phyloP scores from a whole-genome alignment of 2,113 vertebrate genomes.

The Microtus oregoni region DNA sequence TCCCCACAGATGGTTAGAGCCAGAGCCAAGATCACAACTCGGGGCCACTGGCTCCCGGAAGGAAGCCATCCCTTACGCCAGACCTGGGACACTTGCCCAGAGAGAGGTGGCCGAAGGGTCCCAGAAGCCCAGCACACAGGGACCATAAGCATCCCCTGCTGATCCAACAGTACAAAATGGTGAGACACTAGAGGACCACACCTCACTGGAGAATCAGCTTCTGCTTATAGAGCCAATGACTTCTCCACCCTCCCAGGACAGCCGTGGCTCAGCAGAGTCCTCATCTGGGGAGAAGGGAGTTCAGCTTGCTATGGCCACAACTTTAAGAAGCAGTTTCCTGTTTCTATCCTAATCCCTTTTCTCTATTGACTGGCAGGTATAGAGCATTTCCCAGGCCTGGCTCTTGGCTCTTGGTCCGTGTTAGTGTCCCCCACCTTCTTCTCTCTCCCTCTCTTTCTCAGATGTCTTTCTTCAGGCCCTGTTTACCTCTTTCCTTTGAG shows the following conservation, averaged over 20 bases:
- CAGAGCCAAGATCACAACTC: neutral
- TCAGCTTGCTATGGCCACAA: neutral
- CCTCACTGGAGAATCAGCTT: neutral
- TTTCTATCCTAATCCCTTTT: neutral
- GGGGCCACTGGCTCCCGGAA: neutral
- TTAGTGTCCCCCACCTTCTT: neutral
- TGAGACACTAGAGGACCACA: neutral
- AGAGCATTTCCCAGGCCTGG: neutral
- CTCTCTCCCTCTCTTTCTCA: neutral
- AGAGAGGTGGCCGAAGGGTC: neutral
- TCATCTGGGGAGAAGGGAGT: neutral
- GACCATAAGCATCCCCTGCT: neutral
- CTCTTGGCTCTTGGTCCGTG: neutral
- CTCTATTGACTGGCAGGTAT: neutral
- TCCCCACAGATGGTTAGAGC: neutral
- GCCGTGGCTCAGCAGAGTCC: neutral
- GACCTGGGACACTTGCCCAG: neutral
- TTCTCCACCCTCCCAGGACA: neutral
- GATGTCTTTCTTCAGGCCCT: neutral
- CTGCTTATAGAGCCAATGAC: neutral
- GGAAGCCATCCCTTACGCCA: neutral
- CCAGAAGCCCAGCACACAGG: neutral
- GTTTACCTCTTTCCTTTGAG: neutral
- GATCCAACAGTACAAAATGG: neutral
- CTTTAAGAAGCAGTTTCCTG: neutral